A percentile compares a stretch with the other conserved stretches of the same genome.
These are phyloP conservation scores for Pipa parva DNA, from an alignment of 2,113 vertebrate species.

Conservation along the genomic window DNA sequence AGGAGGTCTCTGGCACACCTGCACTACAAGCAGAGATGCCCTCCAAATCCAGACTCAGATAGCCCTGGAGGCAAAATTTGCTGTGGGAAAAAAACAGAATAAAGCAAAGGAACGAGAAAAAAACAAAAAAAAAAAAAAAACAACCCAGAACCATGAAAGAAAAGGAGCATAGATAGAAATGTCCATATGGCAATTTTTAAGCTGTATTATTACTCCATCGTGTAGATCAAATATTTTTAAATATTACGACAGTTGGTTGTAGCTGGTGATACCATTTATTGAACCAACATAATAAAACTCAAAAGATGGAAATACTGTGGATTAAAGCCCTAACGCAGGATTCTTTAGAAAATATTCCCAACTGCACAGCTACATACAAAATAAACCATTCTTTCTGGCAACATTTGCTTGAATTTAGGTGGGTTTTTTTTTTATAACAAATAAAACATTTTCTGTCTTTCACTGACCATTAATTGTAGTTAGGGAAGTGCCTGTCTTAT, in stretches of 20 bases:
- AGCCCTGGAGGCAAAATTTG: slow-evolving; percentile 46
- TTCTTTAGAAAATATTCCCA: too few relatives aligned
- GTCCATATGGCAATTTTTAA: not conserved
- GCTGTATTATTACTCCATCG: not conserved
- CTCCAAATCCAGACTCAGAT: slow-evolving; percentile 49
- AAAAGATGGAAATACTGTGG: not conserved
- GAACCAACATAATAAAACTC: not conserved
- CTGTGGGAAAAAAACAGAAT: slow-evolving; percentile 44
- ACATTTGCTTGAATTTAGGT: too few relatives aligned
- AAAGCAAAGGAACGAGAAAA: slow-evolving; percentile 26
- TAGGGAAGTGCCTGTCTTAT: slow-evolving; percentile 2
- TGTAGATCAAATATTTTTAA: not conserved
- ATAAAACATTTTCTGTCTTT: too few relatives aligned
- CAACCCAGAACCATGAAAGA: not conserved
- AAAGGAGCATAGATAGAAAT: not conserved
- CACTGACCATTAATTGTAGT: not conserved
- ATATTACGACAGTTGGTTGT: not conserved
- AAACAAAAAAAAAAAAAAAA: not conserved
- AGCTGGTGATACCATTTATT: not conserved
- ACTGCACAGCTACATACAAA: too few relatives aligned
- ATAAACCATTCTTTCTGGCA: too few relatives aligned
- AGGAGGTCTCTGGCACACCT: slow-evolving; percentile 69
- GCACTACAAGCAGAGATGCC: slow-evolving; percentile 54
- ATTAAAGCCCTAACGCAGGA: not conserved
- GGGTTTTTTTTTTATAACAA: too few relatives aligned